Base-by-base conservation (phyloP, 2,888 invertebrate species). In the Baccha elongata region DNA sequence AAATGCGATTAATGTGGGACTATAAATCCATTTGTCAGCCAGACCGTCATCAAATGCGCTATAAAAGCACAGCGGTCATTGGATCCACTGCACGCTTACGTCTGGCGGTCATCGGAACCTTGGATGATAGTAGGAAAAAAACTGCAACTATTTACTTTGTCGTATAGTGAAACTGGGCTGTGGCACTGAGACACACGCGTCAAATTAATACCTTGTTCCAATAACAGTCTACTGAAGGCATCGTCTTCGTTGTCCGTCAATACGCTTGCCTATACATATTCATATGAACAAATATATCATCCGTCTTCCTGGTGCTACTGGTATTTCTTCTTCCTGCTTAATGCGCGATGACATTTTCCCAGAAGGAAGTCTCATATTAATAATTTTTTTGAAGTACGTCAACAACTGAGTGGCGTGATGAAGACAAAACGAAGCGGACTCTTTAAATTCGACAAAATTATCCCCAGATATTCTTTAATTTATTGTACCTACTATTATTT, bases 51-150 rank as follows among this genome's bases (percentile, higher is more conserved):
- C 29, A 26, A 62, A 53, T 46, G 35, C 52, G 40, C 23, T 44
- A 29, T 35, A 55, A 46, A 15, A 58, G 55, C 55, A 23, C 8
- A 0, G 13, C 29, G 67, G 81, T 76, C 67, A 81, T 76, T 60
- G 72, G 76, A 83, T 75, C 80, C 75, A 60, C 21, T 79, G 79
- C 73, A 79, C 68, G 67, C 73, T 79, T 73, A 73, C 42, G 81
- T 81, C 81, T 81, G 71, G 71, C 75, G 69, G 75, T 76, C 71
- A 75, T 67, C 72, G 62, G 62, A 81, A 72, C 72, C 71, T 60
- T 71, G 64, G 58, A 11, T 58, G 58, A 58, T 21, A 26, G 8
- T 11, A 5, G 15, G 11, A 35, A 26, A 10, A 42, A 40, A 60
- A 60, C 42, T 44, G 23, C 37, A 40, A 58, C 23, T 15, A 15